Percentiles rank a stretch among this genome's conserved stretches.
Conservation (phyloP, 2,888 invertebrate genomes). For the Girardia tigrina region DNA sequence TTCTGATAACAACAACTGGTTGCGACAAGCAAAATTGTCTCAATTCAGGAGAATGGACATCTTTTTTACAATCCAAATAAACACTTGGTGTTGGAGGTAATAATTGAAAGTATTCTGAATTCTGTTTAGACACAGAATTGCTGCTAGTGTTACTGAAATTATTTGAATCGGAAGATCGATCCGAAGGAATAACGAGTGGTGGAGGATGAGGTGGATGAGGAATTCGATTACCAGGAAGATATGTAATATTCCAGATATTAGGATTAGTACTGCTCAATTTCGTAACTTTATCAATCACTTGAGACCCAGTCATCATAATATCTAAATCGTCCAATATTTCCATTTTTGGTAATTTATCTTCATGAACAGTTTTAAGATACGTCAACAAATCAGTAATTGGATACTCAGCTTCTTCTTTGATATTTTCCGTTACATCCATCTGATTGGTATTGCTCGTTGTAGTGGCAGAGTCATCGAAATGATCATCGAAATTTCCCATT, state of each 20-base stretch:
- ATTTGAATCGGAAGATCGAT: background rate
- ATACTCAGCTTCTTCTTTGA: background rate
- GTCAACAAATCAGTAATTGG: background rate
- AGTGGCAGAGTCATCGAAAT: background rate
- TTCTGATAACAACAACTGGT: constrained; percentile 87
- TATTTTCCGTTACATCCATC: background rate
- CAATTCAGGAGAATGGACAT: constrained; percentile 83
- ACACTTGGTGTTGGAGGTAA: constrained; percentile 80
- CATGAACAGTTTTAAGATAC: background rate
- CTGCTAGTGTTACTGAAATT: background rate
- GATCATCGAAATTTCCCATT: constrained; percentile 9
- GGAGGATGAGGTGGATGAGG: constrained; percentile 65
- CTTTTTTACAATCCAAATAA: constrained; percentile 78
- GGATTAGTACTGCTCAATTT: background rate
- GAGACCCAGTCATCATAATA: background rate
- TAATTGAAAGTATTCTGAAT: constrained; percentile 36
- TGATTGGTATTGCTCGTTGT: background rate
- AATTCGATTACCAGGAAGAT: background rate
- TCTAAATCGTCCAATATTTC: background rate
- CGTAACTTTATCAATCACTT: constrained; percentile 14
- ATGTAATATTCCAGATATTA: background rate
- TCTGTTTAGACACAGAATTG: constrained; percentile 47
- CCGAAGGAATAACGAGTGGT: constrained; percentile 61
- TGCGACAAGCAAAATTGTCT: constrained; percentile 93
- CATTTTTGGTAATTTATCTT: background rate